Conservation (phyloP, 2,888 invertebrate genomes). For the Caradrina clavipalpis region DNA sequence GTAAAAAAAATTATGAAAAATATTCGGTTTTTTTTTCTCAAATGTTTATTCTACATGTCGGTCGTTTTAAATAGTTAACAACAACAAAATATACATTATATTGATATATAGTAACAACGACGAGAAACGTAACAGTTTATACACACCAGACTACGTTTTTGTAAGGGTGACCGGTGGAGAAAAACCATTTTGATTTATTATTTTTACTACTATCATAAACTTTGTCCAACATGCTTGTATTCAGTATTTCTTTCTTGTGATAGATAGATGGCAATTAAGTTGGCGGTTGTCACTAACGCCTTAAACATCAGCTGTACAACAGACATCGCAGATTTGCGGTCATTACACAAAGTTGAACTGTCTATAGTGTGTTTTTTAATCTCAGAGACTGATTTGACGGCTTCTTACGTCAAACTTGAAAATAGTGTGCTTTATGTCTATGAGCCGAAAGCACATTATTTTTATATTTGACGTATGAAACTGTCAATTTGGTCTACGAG, state of each 20-base stretch:
- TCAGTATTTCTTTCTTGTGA: neutral
- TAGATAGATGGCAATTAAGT: neutral
- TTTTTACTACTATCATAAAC: neutral
- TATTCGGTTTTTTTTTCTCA: constrained; percentile 69
- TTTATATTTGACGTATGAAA: too few species aligned
- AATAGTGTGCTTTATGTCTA: too few species aligned
- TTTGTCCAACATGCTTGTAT: neutral
- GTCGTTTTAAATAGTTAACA: constrained; percentile 89
- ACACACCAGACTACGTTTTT: constrained; percentile 76
- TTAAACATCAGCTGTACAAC: neutral
- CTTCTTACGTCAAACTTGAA: too few species aligned
- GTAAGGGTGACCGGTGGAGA: constrained; percentile 77
- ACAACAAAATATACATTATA: constrained; percentile 89
- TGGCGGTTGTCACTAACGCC: neutral
- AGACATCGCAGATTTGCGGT: too few species aligned
- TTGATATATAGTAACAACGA: constrained; percentile 86
- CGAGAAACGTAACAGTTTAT: constrained; percentile 77
- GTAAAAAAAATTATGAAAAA: constrained; percentile 32
- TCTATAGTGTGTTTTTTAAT: too few species aligned
- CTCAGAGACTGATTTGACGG: too few species aligned
- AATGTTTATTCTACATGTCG: constrained; percentile 88
- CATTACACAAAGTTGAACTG: too few species aligned
- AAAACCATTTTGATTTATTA: constrained; percentile 11
- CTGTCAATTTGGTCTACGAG: too few species aligned
- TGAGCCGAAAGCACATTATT: too few species aligned